phyloP scores from a whole-genome alignment of 2,797 vertebrate species.

The Coranthus polyacanthus region DNA sequence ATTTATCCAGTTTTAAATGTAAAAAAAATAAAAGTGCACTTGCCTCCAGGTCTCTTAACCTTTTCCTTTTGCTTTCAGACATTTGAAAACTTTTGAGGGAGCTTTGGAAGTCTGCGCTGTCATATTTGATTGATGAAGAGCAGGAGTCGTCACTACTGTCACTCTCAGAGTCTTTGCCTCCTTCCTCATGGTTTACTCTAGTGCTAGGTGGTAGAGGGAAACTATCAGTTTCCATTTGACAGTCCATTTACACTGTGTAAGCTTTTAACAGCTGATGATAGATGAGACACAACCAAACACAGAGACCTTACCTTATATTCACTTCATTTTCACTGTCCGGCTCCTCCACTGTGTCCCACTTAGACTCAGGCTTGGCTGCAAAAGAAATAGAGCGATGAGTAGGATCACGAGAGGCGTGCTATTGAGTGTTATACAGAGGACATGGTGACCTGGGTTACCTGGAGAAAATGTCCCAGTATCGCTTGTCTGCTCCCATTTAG shows the following conservation, averaged over 20 bases:
- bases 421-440: background rate
- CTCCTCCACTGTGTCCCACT: conserved; percentile 77
- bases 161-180: conserved; percentile 72
- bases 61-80: conserved; percentile 86
- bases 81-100: conserved; percentile 83
- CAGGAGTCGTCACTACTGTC: conserved; percentile 81
- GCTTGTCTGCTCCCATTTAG: conserved; percentile 86
- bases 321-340: conserved; percentile 60
- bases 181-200: conserved; percentile 74
- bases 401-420: background rate
- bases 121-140: conserved; percentile 78
- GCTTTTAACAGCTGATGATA: background rate
- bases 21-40: conserved; percentile 21
- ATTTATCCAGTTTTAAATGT: no score
- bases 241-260: background rate
- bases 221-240: background rate
- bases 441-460: conserved; percentile 63
- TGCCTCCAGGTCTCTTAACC: conserved; percentile 86
- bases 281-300: background rate
- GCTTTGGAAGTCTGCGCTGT: conserved; percentile 83
- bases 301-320: conserved; percentile 67
- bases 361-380: conserved; percentile 80
- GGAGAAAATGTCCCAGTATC: conserved; percentile 69
- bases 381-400: conserved; percentile 32
- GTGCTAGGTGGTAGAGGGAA: background rate